A percentile compares a stretch with the other conserved stretches of the same genome.
Evolutionary conservation across 2,113 vertebrate species (phyloP).

Genomic region (Pandion haliaetus): DNA sequence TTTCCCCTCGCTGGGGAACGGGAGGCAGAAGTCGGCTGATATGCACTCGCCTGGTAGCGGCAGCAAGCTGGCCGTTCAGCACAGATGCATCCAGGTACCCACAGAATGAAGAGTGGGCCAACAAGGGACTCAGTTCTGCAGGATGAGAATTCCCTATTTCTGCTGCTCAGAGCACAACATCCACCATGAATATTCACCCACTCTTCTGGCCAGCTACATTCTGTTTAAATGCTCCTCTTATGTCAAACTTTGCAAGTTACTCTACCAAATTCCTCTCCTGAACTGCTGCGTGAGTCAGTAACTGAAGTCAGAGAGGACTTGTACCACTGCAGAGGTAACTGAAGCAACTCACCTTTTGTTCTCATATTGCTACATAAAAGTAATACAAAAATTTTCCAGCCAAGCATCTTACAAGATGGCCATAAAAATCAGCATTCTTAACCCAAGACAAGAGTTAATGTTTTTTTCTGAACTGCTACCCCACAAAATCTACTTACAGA

Average conservation of each 20-base stretch:
- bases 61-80: not conserved
- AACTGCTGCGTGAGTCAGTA: not conserved
- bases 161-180: not conserved
- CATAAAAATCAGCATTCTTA: not conserved
- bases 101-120: fast-evolving
- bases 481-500: not conserved
- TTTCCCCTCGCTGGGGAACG: not conserved
- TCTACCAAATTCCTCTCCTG: not conserved
- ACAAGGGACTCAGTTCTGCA: not conserved
- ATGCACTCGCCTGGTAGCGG: fast-evolving
- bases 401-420: not conserved
- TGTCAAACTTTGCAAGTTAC: not conserved
- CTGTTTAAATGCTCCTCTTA: not conserved
- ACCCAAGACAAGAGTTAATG: not conserved
- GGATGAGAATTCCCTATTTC: not conserved
- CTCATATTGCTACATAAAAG: not conserved
- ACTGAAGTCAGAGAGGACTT: not conserved
- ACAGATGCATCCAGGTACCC: not conserved
- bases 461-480: not conserved
- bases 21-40: not conserved
- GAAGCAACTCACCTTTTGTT: not conserved
- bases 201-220: not conserved
- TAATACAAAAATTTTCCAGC: not conserved
- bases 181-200: not conserved
- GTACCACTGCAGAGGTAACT: not conserved